Percentiles rank a stretch among this genome's conserved stretches.
phyloP scores from a whole-genome alignment of 92 coral and sea anemone species.

The Bergia sp. region DNA sequence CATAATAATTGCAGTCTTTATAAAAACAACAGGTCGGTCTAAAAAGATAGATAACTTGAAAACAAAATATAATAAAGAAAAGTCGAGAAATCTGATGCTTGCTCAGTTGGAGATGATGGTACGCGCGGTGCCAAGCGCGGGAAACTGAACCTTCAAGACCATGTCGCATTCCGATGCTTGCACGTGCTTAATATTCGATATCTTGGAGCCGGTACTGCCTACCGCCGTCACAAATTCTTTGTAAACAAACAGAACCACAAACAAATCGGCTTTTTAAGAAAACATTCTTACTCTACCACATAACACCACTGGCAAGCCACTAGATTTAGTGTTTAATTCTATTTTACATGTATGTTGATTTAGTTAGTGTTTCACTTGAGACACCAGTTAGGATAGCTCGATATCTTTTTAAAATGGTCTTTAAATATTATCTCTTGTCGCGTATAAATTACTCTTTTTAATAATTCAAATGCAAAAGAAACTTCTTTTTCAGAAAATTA shows the following conservation, averaged over 20 bases:
- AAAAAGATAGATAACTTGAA: not conserved
- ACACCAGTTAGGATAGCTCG: too few species aligned
- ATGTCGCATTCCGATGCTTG: not conserved
- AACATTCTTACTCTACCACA: not conserved
- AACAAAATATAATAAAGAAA: not conserved
- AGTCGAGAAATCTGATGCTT: not conserved
- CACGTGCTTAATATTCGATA: slow-evolving; percentile 1
- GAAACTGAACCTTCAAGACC: not conserved
- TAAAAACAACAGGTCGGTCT: not conserved
- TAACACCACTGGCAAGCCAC: not conserved
- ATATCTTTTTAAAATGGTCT: not conserved
- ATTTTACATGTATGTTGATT: not conserved
- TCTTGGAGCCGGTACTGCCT: slow-evolving; percentile 22
- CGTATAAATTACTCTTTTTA: not conserved
- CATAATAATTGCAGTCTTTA: too few species aligned
- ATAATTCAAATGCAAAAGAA: too few species aligned
- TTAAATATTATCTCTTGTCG: not conserved
- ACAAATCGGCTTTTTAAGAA: not conserved
- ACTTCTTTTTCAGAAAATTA: too few species aligned
- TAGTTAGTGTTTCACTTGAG: too few species aligned
- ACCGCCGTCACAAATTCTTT: slow-evolving; percentile 1
- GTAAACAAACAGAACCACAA: slow-evolving; percentile 21
- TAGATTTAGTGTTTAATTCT: not conserved
- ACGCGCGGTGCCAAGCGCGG: slow-evolving; percentile 49
- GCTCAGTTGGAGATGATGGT: not conserved